Evolutionary conservation across 2,113 vertebrate species (phyloP).

Genomic region (Coptodon bakossiorum): DNA sequence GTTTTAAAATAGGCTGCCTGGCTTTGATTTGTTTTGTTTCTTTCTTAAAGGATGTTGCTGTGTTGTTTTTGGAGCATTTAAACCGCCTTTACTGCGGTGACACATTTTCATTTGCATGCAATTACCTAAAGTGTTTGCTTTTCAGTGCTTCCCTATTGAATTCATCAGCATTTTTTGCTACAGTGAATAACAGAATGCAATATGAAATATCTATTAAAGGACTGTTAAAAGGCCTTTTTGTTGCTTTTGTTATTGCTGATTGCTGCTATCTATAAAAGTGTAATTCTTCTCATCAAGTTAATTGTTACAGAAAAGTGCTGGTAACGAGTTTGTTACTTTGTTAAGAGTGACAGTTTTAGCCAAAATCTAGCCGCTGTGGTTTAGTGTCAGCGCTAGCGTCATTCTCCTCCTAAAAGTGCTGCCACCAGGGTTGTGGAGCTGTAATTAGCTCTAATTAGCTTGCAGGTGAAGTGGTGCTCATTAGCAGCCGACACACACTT

Average conservation of each 20-base stretch:
- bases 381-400: background rate
- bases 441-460: background rate
- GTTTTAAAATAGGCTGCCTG: background rate
- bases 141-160: background rate
- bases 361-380: background rate
- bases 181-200: background rate
- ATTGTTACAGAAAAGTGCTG: background rate
- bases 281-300: background rate
- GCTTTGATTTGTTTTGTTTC: conserved; percentile 25
- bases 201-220: background rate
- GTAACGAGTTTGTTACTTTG: background rate
- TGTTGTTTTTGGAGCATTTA: conserved; percentile 11
- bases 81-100: background rate
- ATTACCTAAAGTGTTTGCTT: conserved; percentile 45
- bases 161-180: conserved; percentile 13
- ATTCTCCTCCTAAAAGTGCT: background rate
- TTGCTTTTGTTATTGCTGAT: background rate
- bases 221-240: background rate
- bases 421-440: background rate
- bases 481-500: background rate
- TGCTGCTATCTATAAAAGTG: background rate
- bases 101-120: conserved; percentile 50
- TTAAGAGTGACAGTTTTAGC: background rate
- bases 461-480: background rate
- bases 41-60: background rate